A percentile compares a stretch with the other conserved stretches of the same genome.
These are phyloP conservation scores for Lysandra coridon DNA, from an alignment of 2,888 invertebrate species.

Conservation along the genomic window DNA sequence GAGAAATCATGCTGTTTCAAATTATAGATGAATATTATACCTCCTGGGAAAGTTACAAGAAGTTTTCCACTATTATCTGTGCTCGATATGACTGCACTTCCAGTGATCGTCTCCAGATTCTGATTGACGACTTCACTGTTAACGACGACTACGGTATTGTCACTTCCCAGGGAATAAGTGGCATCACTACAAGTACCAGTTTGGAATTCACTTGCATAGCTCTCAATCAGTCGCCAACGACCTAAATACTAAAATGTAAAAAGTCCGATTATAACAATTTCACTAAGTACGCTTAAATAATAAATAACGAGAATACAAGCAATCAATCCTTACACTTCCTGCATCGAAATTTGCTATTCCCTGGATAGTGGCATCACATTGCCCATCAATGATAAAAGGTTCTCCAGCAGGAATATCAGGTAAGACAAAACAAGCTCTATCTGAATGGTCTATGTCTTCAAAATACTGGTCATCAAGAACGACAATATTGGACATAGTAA, in stretches of 20 bases:
- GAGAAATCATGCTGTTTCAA: background rate
- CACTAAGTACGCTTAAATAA: background rate
- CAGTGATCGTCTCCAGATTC: conserved; percentile 48
- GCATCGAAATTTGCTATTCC: conserved; percentile 53
- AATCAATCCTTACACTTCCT: conserved; percentile 47
- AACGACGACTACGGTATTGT: conserved; percentile 46
- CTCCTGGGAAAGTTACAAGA: conserved; percentile 61
- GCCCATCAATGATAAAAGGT: conserved; percentile 55
- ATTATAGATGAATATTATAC: conserved; percentile 25
- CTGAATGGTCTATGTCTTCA: conserved; percentile 51
- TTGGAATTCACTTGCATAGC: conserved; percentile 55
- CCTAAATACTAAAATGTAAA: conserved; percentile 46
- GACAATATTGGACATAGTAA: conserved; percentile 45
- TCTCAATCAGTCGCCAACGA: conserved; percentile 58
- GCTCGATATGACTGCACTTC: conserved; percentile 58
- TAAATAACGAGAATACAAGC: background rate
- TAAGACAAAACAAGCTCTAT: conserved; percentile 57
- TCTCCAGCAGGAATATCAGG: conserved; percentile 52
- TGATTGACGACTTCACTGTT: conserved; percentile 57
- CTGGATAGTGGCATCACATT: conserved; percentile 53
- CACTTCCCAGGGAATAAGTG: conserved; percentile 46
- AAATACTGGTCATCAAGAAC: conserved; percentile 56
- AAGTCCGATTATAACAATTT: background rate
- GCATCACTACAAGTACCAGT: conserved; percentile 57
- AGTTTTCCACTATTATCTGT: conserved; percentile 82